These are phyloP conservation scores for Chelonoidis abingdonii DNA, from an alignment of 2,113 vertebrate species.

Conservation along the genomic window DNA sequence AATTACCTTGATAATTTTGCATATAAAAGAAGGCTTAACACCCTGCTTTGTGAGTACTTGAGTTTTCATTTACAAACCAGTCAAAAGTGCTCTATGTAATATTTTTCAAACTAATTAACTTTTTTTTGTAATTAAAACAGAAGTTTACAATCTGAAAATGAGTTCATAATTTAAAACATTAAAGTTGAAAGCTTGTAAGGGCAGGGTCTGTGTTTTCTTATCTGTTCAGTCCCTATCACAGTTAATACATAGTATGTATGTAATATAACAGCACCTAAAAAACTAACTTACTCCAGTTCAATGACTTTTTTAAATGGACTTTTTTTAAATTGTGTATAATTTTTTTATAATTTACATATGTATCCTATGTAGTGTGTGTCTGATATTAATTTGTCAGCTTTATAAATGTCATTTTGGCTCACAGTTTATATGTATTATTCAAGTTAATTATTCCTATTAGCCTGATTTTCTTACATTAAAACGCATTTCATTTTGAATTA, in stretches of 20 bases:
- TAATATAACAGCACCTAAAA: no score
- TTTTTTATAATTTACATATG: not conserved
- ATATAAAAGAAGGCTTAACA: accelerated
- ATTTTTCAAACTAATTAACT: not conserved
- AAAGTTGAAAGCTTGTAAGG: not conserved
- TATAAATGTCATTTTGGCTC: not conserved
- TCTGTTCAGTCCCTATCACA: not conserved
- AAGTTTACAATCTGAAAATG: not conserved
- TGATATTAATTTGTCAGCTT: not conserved
- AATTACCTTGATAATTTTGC: not conserved
- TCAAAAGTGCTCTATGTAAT: not conserved
- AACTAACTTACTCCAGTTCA: not conserved
- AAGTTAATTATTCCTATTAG: not conserved
- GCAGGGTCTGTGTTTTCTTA: not conserved
- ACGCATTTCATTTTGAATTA: not conserved
- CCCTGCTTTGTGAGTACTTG: not conserved
- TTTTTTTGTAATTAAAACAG: not conserved
- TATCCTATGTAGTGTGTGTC: not conserved
- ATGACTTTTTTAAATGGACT: not conserved
- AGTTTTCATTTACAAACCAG: not conserved
- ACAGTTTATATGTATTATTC: not conserved
- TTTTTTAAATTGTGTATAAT: not conserved
- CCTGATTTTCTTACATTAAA: not conserved
- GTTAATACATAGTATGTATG: not conserved
- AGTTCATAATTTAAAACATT: not conserved